Percentiles rank a stretch among this genome's conserved stretches.
phyloP scores from a whole-genome alignment of 2,797 vertebrate genomes.

The Sebastes melanostomus region DNA sequence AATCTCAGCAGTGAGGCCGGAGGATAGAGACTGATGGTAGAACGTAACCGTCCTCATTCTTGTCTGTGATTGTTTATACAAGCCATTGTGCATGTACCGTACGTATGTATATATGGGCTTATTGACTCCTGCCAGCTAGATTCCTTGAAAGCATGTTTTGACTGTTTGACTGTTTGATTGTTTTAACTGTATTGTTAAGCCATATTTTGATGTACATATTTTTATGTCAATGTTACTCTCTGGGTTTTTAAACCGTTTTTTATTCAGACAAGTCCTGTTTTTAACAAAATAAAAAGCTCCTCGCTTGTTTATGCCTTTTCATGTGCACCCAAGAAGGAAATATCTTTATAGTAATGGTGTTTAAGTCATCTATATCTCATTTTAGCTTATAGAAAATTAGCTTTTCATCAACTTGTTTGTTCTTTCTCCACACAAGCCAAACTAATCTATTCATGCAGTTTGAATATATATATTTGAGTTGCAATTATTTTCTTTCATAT shows the following conservation, averaged over 20 bases:
- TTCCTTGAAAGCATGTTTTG: constrained; percentile 28
- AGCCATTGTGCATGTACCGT: constrained; percentile 39
- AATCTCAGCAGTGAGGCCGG: constrained; percentile 15
- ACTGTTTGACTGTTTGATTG: neutral
- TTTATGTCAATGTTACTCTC: constrained; percentile 46
- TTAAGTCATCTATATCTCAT: neutral
- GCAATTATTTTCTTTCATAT: neutral
- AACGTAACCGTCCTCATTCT: constrained; percentile 63
- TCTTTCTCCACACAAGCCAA: neutral
- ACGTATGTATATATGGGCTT: constrained; percentile 17
- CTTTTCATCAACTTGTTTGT: neutral
- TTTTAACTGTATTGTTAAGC: constrained; percentile 47
- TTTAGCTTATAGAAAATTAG: neutral
- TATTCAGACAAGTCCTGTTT: constrained; percentile 53
- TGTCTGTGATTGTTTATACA: constrained; percentile 59
- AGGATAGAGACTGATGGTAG: constrained; percentile 42
- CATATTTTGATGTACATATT: constrained; percentile 71
- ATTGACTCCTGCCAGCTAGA: constrained; percentile 44
- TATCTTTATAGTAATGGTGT: neutral
- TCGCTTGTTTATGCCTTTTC: constrained; percentile 25
- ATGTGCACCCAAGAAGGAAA: neutral
- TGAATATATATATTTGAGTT: neutral
- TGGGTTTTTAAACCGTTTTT: constrained; percentile 46
- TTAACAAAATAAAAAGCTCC: constrained; percentile 68
- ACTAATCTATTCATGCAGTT: neutral